Base-by-base conservation (phyloP, 1,140 invertebrate genomes). In the Drosophila ogumai region DNA sequence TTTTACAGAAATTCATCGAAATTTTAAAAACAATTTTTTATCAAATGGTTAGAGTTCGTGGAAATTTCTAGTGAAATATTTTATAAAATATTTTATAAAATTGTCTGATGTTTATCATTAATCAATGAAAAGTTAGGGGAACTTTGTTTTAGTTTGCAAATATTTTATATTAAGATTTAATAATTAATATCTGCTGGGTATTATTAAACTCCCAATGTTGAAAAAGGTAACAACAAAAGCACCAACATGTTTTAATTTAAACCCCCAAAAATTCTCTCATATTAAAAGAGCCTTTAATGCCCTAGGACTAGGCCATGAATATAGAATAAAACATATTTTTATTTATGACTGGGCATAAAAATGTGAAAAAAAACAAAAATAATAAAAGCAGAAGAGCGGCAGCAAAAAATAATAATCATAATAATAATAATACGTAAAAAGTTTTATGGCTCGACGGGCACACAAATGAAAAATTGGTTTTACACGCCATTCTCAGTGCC, bases 401-500 rank as follows among this genome's bases (percentile, higher is more conserved):
- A 31, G 36, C 19, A 28, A 25, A 69, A 19, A 71, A 72, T 71
- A 71, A 55, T 38, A 34, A 71, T 69, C 31, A 58, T 69, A 38
- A 58, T 72, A 43, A 69, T 69, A 85, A 87, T 82, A 85, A 82
- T 79, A 85, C 79, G 79, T 81, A 79, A 87, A 85, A 85, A 85
- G 69, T 73, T 85, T 79, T 85, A 85, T 85, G 82, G 82, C 75
- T 82, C 75, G 82, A n/a, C 79, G 82, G 79, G 82, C 68, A 60
- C 64, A 82, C 52, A 79, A 71, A 85, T 85, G 82, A 85, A 85
- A 85, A 85, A 87, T 85, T 85, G 82, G 82, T 87, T 87, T 87
- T 82, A 85, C 82, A 87, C 82, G 78, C 82, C 59, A 80, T 76
- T 74, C 46, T 44, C 50, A 47, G 38, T 40, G 52, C 36, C 25